Base-by-base conservation (phyloP, 1,140 invertebrate species). In the Trigoniulus corallinus region DNA sequence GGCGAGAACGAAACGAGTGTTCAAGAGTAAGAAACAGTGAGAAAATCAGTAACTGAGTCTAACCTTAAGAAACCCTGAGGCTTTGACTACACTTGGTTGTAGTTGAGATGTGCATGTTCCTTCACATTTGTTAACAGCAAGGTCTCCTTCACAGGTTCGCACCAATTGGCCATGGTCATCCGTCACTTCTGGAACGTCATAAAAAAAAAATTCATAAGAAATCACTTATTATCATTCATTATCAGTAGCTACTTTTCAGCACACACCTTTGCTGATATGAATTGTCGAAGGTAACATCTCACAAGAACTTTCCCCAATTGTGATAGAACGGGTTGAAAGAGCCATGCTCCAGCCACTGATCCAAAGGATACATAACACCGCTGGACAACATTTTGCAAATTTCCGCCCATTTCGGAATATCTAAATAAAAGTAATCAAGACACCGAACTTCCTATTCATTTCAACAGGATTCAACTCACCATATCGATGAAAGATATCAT, bases 31-130 rank as follows among this genome's bases (percentile, higher is more conserved):
- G 15, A 34, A 34, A 34, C 29, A 7, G 7, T 34, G 29, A 7
- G 7, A 7, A 7, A 34, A 34, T 34, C 29, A 34, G 15, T 7
- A 34, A 7, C 29, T 69, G 29, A 7, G 7, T 7, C 29, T 34
- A 34, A 88, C 87, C 76, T 91, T 93, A 43, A 84, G 68, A 72
- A 92, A 91, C 57, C 88, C 88, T 29, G 84, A 86, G 10, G 82
- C 77, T 12, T 84, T 82, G 34, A 83, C 77, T 15, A 89, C 83
- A 53, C 84, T 88, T 1, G 88, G 88, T 62, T 88, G 83, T 24
- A 92, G 82, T 70, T 88, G 85, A 52, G 88, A 92, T 55, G 75
- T 81, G 60, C 88, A 93, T 53, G 81, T 78, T 25, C 88, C 88
- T 68, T 93, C 87, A 60, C 85, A 88, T 68, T 89, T 92, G 59